These are phyloP conservation scores for Drosophila littoralis DNA, from an alignment of 1,140 invertebrate genomes.

Conservation along the genomic window DNA sequence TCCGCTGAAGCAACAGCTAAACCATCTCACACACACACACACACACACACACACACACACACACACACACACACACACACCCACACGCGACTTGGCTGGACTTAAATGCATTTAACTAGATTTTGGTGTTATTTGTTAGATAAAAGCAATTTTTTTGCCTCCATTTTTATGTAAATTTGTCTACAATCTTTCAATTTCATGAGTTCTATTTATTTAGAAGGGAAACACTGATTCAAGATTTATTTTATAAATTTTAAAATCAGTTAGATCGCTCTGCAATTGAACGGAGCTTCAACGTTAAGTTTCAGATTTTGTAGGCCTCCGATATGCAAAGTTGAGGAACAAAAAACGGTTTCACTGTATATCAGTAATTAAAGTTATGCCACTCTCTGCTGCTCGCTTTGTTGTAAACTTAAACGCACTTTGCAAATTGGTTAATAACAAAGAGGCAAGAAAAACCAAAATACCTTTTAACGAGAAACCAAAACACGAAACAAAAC, in stretches of 20 bases:
- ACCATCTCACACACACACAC: conserved; percentile 8
- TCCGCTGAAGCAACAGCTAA: conserved; percentile 44
- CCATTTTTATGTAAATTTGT: too few relatives aligned
- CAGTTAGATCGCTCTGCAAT: too few relatives aligned
- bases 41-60: not conserved
- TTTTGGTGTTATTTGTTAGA: conserved; percentile 1
- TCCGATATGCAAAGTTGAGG: not conserved
- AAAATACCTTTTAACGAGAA: conserved; percentile 58
- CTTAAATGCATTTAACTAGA: conserved; percentile 23
- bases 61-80: not conserved
- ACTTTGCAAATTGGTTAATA: conserved; percentile 79
- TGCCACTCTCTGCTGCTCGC: not conserved
- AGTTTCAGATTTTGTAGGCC: not conserved
- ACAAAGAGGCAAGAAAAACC: conserved; percentile 59
- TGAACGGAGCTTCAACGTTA: too few relatives aligned
- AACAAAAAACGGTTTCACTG: not conserved
- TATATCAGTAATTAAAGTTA: conserved; percentile 1
- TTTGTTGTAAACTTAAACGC: conserved; percentile 69
- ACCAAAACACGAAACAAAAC: conserved; percentile 65
- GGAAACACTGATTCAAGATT: too few relatives aligned
- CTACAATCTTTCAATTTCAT: too few relatives aligned
- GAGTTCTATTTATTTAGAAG: too few relatives aligned
- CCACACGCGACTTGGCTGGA: not conserved
- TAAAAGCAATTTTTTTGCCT: too few relatives aligned
- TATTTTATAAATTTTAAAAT: too few relatives aligned